phyloP scores from a whole-genome alignment of 2,797 vertebrate species.

The Nothura maculosa region DNA sequence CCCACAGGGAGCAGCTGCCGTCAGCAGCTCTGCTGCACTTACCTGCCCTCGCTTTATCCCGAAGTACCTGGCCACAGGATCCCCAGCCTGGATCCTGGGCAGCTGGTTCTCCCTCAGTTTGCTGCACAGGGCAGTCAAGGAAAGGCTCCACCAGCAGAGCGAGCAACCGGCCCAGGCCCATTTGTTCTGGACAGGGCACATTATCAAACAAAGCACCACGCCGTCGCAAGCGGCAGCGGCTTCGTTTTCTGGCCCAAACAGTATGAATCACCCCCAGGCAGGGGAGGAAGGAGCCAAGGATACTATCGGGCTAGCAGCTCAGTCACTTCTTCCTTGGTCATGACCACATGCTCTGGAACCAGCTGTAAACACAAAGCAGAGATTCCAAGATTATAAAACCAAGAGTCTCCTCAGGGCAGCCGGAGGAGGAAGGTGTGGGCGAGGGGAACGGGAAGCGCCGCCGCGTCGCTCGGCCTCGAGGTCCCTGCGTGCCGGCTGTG shows the following conservation, averaged over 20 bases:
- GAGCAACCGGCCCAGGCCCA: fast-evolving
- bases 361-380: conserved; percentile 80
- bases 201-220: fast-evolving
- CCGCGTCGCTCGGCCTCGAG: fast-evolving
- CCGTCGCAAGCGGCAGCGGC: fast-evolving
- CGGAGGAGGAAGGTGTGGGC: fast-evolving
- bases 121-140: conserved; percentile 78
- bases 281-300: conserved; percentile 78
- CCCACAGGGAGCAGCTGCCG: fast-evolving
- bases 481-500: neutral
- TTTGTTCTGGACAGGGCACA: neutral
- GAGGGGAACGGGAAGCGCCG: fast-evolving
- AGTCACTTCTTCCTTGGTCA: conserved; percentile 96
- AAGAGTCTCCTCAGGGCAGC: fast-evolving
- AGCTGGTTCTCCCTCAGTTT: conserved; percentile 97
- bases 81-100: conserved; percentile 96
- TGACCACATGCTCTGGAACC: conserved; percentile 97
- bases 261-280: fast-evolving
- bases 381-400: too few species aligned
- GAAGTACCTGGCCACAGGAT: conserved; percentile 97
- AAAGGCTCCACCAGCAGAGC: neutral
- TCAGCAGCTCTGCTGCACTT: neutral
- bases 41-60: conserved; percentile 98
- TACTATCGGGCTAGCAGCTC: conserved; percentile 97
- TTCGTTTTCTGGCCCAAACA: fast-evolving